Base-by-base conservation (phyloP, 1,140 invertebrate species). In the Rhysida immarginata region DNA sequence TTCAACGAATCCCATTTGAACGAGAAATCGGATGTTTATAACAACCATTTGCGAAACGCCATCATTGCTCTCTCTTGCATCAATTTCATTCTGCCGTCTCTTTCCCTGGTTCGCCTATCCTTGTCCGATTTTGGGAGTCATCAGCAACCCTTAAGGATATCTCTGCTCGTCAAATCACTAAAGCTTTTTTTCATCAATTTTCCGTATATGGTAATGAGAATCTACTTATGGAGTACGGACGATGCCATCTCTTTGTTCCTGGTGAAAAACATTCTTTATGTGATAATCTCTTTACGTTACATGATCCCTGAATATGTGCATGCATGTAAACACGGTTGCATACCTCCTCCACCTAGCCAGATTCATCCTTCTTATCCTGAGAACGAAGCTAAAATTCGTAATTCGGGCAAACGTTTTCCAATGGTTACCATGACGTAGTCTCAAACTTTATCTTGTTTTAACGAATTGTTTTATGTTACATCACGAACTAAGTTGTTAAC, bases 241-340 rank as follows among this genome's bases (percentile, higher is more conserved):
- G 60, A 68, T 0, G 65, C 68, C 2, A 72, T 77, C 8, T 75
- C 75, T 0, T 67, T 79, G 18, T 80, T 81, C 61, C 60, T 77
- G 2, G 68, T 81, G 52, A 81, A 81, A 60, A 81, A 81, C 61
- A 56, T 78, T 5, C 65, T 79, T 23, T 64, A 71, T 2, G 76
- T 77, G 43, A 62, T 74, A 55, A 54, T 73, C 1, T 66, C 66
- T 21, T 55, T 74, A 3, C 62, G 71, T 20, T 63, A 64, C 13
- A 57, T 73, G 42, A 66, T 66, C 46, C 68, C 70, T 8, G 72
- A 74, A 35, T 54, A 44, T 13, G 25, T 54, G 8, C n/a, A 2
- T 54, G 53, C 49, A 2, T 51, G 24, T 46, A 16, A 23, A 23
- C n/a, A n/a, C n/a, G n/a, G n/a, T n/a, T n/a, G n/a, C n/a, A n/a